A percentile compares a stretch with the other conserved stretches of the same genome.
Evolutionary conservation across 2,888 invertebrate species (phyloP).

Genomic region (Pinctada fucata): DNA sequence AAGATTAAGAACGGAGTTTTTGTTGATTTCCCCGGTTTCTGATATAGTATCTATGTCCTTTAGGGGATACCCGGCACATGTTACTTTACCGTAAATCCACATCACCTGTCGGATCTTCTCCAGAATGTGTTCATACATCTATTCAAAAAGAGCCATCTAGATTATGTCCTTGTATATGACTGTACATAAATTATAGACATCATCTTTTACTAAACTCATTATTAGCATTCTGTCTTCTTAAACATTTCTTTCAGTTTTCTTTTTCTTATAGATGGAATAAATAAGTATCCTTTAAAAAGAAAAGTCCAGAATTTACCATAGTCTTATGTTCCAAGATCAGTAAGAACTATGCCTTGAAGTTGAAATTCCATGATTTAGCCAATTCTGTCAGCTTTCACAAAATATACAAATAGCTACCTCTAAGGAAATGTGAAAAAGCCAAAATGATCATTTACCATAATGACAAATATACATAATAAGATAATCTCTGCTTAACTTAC

Average conservation of each 20-base stretch:
- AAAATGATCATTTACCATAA: too few relatives aligned
- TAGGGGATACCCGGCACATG: constrained; percentile 97
- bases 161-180: too few relatives aligned
- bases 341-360: too few relatives aligned
- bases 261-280: not conserved
- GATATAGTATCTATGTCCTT: constrained; percentile 96
- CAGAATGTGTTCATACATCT: constrained; percentile 96
- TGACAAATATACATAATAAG: too few relatives aligned
- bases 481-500: constrained; percentile 61
- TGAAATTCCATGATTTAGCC: too few relatives aligned
- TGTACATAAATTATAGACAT: too few relatives aligned
- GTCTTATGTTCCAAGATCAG: too few relatives aligned
- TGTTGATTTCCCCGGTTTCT: constrained; percentile 86
- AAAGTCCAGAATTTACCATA: not conserved
- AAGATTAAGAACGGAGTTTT: constrained; percentile 94
- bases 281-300: not conserved
- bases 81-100: constrained; percentile 96
- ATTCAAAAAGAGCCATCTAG: constrained; percentile 22
- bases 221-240: not conserved
- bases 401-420: too few relatives aligned
- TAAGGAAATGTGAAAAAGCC: too few relatives aligned
- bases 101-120: constrained; percentile 97
- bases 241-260: not conserved
- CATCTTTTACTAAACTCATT: not conserved
- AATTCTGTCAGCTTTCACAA: too few relatives aligned